Evolutionary conservation across 2,113 vertebrate species (phyloP), one percentile per base, ranked within the genome.

Genomic region (Lanius ludovicianus): DNA sequence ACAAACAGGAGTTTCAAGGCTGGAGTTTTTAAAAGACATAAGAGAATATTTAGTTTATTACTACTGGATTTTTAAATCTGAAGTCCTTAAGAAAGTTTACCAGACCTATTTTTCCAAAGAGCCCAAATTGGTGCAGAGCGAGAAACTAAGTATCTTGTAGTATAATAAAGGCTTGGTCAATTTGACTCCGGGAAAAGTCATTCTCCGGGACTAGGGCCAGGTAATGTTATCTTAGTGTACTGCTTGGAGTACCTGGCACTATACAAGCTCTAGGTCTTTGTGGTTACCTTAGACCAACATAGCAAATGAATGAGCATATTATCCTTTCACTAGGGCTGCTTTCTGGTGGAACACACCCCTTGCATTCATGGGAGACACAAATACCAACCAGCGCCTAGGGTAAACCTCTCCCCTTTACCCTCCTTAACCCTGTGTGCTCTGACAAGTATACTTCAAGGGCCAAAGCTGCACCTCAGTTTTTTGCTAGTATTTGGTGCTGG

Each of bases 171-270:
- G 46, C 24, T 85, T 68, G 68, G 82, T 71, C 42, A 62, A 55
- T 55, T 53, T 83, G 87, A 70, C 90, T 86, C 62, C 50, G 84
- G 59, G 89, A 89, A 88, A 95, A 93, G 73, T 83, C 23, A 25
- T 71, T 95, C 49, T 62, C 76, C 90, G 84, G 90, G 82, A 94
- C 41, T 19, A 33, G 67, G 50, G 87, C 94, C 95, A 93, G 83
- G 89, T 89, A 89, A 78, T 25, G 75, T 92, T 96, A 97, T 95
- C 95, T 95, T 15, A 90, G 68, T 31, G 21, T 5, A 37, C 76
- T 78, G 71, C 84, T 78, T 17, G 37, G 87, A 92, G 79, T 92
- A 95, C 94, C 94, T 95, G 93, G 93, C 94, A 90, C 94, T 68
- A 74, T 52, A 20, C 42, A 57, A 81, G 55, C 75, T 74, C 74